A percentile compares a stretch with the other conserved stretches of the same genome.
Conservation (phyloP, 92 coral and sea anemone genomes). For the Pocillopora meandrina region DNA sequence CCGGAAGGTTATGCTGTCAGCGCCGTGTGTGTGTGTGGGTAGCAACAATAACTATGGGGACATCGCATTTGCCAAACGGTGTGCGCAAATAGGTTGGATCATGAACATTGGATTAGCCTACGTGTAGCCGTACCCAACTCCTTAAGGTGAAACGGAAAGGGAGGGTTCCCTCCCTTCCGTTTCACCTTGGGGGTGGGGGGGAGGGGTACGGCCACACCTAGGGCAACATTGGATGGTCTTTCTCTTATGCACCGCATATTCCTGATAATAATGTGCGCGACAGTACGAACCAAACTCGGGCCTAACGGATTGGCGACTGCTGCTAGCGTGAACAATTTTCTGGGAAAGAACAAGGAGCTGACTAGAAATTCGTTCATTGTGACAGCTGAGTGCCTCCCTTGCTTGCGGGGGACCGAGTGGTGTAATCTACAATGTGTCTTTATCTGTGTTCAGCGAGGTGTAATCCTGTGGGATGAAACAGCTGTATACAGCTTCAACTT, state of each 20-base stretch:
- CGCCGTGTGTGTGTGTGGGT: not conserved
- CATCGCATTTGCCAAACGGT: not conserved
- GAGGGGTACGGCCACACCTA: no score
- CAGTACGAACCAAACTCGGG: not conserved
- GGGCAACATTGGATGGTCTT: no score
- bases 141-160: no score
- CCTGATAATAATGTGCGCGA: not conserved
- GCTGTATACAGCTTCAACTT: not conserved
- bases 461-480: not conserved
- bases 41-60: not conserved
- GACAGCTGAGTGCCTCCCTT: not conserved
- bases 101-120: no score
- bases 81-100: no score
- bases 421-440: not conserved
- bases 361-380: not conserved
- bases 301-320: not conserved
- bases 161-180: no score
- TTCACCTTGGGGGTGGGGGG: no score
- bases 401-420: not conserved
- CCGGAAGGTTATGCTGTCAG: not conserved
- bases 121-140: no score
- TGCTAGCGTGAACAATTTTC: not conserved
- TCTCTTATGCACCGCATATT: not conserved
- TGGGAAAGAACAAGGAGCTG: not conserved
- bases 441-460: not conserved